Percentiles rank a stretch among this genome's conserved stretches.
Evolutionary conservation across 1,140 invertebrate genomes (phyloP).

Genomic region (Hypsibius dujardini): DNA sequence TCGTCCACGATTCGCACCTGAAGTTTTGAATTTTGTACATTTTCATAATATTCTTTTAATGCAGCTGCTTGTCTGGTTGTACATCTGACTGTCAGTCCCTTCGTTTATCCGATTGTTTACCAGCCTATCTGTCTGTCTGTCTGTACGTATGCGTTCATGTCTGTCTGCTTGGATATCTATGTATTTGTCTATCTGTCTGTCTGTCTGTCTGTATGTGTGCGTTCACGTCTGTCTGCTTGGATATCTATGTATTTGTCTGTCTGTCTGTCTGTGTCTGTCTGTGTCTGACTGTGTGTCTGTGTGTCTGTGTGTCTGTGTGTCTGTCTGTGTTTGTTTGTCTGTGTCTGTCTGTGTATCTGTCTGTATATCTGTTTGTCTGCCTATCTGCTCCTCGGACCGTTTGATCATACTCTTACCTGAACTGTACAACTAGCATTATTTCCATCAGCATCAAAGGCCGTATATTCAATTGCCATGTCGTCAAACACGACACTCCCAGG

Average conservation of each 20-base stretch:
- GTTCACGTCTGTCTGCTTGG: too few relatives aligned
- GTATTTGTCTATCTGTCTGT: too few relatives aligned
- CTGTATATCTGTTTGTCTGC: slow-evolving; percentile 25
- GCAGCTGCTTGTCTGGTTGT: too few relatives aligned
- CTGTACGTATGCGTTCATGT: neutral
- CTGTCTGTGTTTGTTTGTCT: slow-evolving; percentile 1
- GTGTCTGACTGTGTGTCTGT: too few relatives aligned
- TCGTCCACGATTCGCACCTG: slow-evolving; percentile 57
- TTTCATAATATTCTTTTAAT: too few relatives aligned
- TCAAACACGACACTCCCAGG: slow-evolving; percentile 72
- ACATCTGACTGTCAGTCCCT: neutral
- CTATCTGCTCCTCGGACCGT: too few relatives aligned
- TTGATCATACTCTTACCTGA: too few relatives aligned
- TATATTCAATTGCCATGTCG: slow-evolving; percentile 78
- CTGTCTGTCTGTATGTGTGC: too few relatives aligned
- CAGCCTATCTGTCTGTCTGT: neutral
- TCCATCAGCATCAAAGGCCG: slow-evolving; percentile 86
- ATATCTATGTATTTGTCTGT: too few relatives aligned
- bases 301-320: slow-evolving; percentile 17
- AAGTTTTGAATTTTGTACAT: slow-evolving; percentile 70
- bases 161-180: too few relatives aligned
- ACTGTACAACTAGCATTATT: slow-evolving; percentile 92
- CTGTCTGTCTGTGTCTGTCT: too few relatives aligned
- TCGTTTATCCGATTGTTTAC: neutral
- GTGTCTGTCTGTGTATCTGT: neutral